These are phyloP conservation scores for Myxocyprinus asiaticus DNA, from an alignment of 2,113 vertebrate genomes.

Conservation along the genomic window DNA sequence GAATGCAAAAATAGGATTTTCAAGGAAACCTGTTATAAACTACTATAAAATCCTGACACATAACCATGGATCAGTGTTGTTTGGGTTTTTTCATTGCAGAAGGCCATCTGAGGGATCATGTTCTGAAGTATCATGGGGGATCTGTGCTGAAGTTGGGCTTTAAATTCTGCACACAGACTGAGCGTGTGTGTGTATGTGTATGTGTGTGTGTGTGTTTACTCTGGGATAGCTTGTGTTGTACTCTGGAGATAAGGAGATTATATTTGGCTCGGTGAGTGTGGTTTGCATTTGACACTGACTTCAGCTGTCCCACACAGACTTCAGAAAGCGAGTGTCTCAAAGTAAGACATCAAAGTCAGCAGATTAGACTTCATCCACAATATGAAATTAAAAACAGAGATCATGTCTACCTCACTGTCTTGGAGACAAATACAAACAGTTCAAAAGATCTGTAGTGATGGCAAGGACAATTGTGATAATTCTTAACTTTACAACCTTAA, in stretches of 20 bases:
- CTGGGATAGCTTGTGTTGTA: conserved; percentile 12
- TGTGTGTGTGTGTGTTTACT: conserved; percentile 44
- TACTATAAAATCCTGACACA: not conserved
- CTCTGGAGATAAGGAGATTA: conserved; percentile 41
- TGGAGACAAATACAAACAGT: not conserved
- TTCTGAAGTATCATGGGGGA: not conserved
- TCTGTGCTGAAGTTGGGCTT: conserved; percentile 23
- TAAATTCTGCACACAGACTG: no score
- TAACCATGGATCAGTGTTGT: not conserved
- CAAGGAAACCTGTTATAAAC: not conserved
- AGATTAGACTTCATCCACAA: conserved; percentile 23
- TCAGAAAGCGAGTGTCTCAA: conserved; percentile 15
- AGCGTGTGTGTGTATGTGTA: no score
- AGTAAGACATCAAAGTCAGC: conserved; percentile 27
- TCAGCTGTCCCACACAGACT: conserved; percentile 31
- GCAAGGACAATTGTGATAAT: no score
- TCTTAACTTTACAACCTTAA: no score
- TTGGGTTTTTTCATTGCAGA: not conserved
- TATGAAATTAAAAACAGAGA: no score
- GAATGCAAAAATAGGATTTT: no score
- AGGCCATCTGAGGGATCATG: conserved; percentile 3
- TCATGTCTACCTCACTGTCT: no score
- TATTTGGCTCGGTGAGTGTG: conserved; percentile 34
- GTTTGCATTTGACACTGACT: conserved; percentile 30
- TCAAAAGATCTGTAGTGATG: no score